Conservation (phyloP, 1,140 invertebrate genomes). For the Solen grandis region DNA sequence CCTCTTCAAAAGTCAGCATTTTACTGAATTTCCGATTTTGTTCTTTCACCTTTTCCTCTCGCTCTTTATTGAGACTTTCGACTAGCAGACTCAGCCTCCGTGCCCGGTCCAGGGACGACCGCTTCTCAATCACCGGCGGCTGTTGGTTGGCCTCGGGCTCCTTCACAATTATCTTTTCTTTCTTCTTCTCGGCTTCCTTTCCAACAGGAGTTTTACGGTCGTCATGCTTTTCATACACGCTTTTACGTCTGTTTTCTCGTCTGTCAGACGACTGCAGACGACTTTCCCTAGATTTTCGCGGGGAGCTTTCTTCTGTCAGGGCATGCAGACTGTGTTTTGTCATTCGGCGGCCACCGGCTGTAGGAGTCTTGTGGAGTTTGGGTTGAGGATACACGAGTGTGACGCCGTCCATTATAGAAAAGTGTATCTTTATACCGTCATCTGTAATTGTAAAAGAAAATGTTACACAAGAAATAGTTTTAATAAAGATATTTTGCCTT, state of each 20-base stretch:
- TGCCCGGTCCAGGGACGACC: background rate
- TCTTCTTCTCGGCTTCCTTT: no score
- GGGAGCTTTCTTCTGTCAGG: background rate
- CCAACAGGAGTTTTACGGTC: no score
- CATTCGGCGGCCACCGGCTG: slow-evolving; percentile 1
- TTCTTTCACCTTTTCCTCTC: slow-evolving; percentile 23
- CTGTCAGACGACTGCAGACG: background rate
- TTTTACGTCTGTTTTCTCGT: background rate
- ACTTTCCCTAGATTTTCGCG: background rate
- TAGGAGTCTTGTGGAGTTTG: background rate
- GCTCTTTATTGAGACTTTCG: slow-evolving; percentile 19
- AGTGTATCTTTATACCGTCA: slow-evolving; percentile 37
- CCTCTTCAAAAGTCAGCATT: slow-evolving; percentile 8
- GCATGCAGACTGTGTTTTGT: slow-evolving; percentile 8
- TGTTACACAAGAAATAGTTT: no score
- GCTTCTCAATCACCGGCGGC: background rate
- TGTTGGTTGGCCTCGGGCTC: background rate
- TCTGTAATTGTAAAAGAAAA: slow-evolving; percentile 9
- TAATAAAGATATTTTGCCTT: no score
- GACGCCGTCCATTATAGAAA: slow-evolving; percentile 28
- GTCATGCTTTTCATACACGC: background rate
- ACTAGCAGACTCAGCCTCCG: slow-evolving; percentile 10
- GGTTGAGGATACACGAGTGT: slow-evolving; percentile 28
- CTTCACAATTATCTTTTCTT: slow-evolving; percentile 22
- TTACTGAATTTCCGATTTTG: slow-evolving; percentile 33